Percentiles rank a stretch among this genome's conserved stretches.
These are phyloP conservation scores for Cephus pulcher DNA, from an alignment of 2,888 invertebrate genomes.

Conservation along the genomic window DNA sequence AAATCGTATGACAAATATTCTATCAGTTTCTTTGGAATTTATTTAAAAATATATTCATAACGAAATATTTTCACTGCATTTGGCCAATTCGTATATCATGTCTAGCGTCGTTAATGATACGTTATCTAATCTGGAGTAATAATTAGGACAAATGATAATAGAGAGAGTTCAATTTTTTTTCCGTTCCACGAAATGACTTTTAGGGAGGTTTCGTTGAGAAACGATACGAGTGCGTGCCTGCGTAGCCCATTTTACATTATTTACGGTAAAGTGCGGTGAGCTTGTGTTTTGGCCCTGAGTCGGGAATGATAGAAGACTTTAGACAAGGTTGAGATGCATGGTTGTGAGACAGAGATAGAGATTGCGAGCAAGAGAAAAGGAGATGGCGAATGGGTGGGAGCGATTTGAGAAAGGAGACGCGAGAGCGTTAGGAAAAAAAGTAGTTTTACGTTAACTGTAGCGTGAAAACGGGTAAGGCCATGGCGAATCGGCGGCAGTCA, in stretches of 20 bases:
- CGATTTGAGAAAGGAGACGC: not conserved
- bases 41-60: not conserved
- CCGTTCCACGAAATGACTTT: not conserved
- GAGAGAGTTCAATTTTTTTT: not conserved
- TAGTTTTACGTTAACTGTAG: conserved; percentile 50
- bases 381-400: not conserved
- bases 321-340: not conserved
- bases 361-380: not conserved
- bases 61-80: not conserved
- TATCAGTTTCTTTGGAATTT: not conserved
- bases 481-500: conserved; percentile 60
- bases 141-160: not conserved
- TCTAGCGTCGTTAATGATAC: not conserved
- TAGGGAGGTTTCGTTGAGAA: not conserved
- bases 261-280: not conserved
- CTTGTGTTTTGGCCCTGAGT: not conserved
- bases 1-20: not conserved
- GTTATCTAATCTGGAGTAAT: not conserved
- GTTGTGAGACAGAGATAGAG: not conserved
- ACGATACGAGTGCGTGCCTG: not conserved
- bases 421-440: not conserved
- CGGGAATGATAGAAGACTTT: not conserved
- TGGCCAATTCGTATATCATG: not conserved
- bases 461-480: conserved; percentile 55
- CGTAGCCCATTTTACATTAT: not conserved